phyloP scores from a whole-genome alignment of 2,113 vertebrate genomes.

The Brachypteracias leptosomus region DNA sequence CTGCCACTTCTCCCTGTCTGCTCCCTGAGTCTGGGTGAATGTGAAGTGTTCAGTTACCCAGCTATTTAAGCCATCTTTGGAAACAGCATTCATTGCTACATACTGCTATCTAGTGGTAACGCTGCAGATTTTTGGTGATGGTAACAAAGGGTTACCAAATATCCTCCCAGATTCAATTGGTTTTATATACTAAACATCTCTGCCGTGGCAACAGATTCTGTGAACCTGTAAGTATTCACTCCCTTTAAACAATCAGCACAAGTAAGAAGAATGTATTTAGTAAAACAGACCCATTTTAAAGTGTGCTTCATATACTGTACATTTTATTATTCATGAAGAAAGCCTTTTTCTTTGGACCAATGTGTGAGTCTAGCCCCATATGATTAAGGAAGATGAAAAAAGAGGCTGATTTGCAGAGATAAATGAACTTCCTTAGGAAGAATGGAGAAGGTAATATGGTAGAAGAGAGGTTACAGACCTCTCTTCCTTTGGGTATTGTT shows the following conservation, averaged over 20 bases:
- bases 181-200: background rate
- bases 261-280: background rate
- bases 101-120: constrained; percentile 53
- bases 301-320: background rate
- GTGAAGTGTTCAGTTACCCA: accelerated
- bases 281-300: background rate
- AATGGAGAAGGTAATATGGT: background rate
- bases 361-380: background rate
- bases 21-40: too few species aligned
- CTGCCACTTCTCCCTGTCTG: background rate
- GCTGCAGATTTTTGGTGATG: background rate
- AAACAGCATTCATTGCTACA: background rate
- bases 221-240: background rate
- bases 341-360: background rate
- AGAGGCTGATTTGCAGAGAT: background rate
- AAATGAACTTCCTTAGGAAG: background rate
- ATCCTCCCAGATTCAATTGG: background rate
- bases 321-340: background rate
- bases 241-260: background rate
- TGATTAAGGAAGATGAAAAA: background rate
- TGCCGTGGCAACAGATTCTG: background rate
- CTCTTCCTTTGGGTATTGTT: background rate
- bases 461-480: background rate
- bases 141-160: background rate
- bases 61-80: background rate